phyloP scores from a whole-genome alignment of 2,888 invertebrate species.

The Serripes groenlandicus region DNA sequence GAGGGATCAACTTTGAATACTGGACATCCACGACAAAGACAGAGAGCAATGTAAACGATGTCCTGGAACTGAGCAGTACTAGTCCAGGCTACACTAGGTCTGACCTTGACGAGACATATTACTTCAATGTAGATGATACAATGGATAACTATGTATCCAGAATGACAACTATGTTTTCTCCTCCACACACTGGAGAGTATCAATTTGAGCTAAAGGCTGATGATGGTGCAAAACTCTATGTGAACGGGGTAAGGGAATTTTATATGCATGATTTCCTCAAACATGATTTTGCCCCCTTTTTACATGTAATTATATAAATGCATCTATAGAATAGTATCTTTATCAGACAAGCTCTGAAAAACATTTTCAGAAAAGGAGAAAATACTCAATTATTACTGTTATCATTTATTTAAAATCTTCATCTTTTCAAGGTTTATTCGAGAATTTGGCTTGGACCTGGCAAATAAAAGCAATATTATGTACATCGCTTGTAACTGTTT shows the following conservation, averaged over 20 bases:
- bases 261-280: too few relatives aligned
- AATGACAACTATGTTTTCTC: constrained; percentile 74
- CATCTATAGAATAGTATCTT: too few relatives aligned
- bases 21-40: constrained; percentile 63
- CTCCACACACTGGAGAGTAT: constrained; percentile 74
- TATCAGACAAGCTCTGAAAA: neutral
- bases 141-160: constrained; percentile 67
- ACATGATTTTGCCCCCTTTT: too few relatives aligned
- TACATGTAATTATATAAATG: too few relatives aligned
- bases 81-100: constrained; percentile 57
- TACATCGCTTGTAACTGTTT: too few relatives aligned
- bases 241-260: constrained; percentile 54
- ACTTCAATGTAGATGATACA: constrained; percentile 39
- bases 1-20: constrained; percentile 72
- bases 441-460: too few relatives aligned
- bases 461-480: too few relatives aligned
- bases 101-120: constrained; percentile 65
- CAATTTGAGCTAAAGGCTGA: constrained; percentile 71
- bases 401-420: too few relatives aligned
- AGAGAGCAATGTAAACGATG: constrained; percentile 27
- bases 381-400: too few relatives aligned
- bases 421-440: too few relatives aligned
- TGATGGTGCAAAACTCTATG: constrained; percentile 71
- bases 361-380: neutral
- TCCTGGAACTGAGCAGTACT: constrained; percentile 38